These are phyloP conservation scores for Benitochromis conjunctus DNA, from an alignment of 2,113 vertebrate genomes.

Conservation along the genomic window DNA sequence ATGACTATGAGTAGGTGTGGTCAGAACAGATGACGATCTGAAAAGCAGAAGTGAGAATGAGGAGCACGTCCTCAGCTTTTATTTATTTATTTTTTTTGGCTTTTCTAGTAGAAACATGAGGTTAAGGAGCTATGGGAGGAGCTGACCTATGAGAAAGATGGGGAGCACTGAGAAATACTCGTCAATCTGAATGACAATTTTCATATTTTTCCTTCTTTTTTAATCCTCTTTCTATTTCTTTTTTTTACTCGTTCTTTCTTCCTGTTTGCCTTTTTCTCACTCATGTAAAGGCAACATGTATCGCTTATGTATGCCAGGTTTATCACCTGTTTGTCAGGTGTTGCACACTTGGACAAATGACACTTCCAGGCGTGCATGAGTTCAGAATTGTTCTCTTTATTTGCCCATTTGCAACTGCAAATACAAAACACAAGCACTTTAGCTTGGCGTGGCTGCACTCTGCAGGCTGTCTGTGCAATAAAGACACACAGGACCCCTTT, in stretches of 20 bases:
- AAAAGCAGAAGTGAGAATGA: not conserved
- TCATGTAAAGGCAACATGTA: not conserved
- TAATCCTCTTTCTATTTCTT: not conserved
- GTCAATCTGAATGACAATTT: not conserved
- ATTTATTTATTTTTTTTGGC: too few relatives aligned
- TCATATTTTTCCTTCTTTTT: not conserved
- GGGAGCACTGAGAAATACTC: not conserved
- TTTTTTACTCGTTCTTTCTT: not conserved
- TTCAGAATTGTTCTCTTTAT: too few relatives aligned
- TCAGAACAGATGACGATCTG: not conserved
- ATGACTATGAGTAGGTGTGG: fast-evolving
- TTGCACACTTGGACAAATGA: too few relatives aligned
- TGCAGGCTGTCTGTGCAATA: too few relatives aligned
- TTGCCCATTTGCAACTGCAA: too few relatives aligned
- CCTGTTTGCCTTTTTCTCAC: fast-evolving
- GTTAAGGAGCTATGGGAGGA: fast-evolving
- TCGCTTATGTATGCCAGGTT: not conserved
- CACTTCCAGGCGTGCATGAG: too few relatives aligned
- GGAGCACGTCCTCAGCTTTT: not conserved
- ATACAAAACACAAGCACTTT: too few relatives aligned
- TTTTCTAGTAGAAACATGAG: not conserved
- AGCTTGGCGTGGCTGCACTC: too few relatives aligned
- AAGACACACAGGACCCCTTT: too few relatives aligned
- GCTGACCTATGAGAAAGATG: not conserved
- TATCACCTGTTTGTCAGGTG: not conserved